Evolutionary conservation across 2,888 invertebrate genomes (phyloP).

Genomic region (Heliconius ismenius): DNA sequence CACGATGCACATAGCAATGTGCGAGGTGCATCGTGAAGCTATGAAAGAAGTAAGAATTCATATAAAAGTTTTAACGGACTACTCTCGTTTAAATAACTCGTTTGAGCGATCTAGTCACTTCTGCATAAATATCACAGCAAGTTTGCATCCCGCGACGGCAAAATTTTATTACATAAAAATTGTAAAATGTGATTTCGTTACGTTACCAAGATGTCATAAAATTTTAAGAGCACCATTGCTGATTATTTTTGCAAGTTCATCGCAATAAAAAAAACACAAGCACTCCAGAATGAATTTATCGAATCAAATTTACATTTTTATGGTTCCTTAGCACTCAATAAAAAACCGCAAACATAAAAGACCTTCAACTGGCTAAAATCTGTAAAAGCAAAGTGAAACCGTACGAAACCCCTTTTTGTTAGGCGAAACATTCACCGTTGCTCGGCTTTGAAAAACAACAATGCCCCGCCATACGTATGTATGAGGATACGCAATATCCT

Average conservation of each 20-base stretch:
- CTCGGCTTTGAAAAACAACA: constrained; percentile 78
- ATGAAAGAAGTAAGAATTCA: neutral
- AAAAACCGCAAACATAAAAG: constrained; percentile 68
- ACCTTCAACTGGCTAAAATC: constrained; percentile 65
- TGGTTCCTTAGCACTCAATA: constrained; percentile 74
- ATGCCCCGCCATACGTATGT: constrained; percentile 70
- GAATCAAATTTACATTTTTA: constrained; percentile 72
- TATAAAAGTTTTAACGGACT: neutral
- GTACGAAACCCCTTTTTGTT: constrained; percentile 64
- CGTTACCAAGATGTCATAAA: constrained; percentile 3
- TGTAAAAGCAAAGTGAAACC: constrained; percentile 61
- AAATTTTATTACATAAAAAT: neutral
- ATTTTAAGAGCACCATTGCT: constrained; percentile 17
- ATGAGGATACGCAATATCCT: constrained; percentile 76
- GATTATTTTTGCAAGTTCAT: constrained; percentile 41
- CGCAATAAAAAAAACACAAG: constrained; percentile 47
- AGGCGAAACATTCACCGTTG: constrained; percentile 58
- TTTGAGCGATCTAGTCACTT: neutral
- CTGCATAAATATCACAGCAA: neutral
- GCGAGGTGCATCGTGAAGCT: too few relatives aligned
- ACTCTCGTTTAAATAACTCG: neutral
- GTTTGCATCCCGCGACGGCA: neutral
- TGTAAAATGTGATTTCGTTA: neutral
- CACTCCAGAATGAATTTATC: constrained; percentile 37
- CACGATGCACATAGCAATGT: too few relatives aligned